These are phyloP conservation scores for Orchestes rusci DNA, from an alignment of 2,888 invertebrate genomes.

Conservation along the genomic window DNA sequence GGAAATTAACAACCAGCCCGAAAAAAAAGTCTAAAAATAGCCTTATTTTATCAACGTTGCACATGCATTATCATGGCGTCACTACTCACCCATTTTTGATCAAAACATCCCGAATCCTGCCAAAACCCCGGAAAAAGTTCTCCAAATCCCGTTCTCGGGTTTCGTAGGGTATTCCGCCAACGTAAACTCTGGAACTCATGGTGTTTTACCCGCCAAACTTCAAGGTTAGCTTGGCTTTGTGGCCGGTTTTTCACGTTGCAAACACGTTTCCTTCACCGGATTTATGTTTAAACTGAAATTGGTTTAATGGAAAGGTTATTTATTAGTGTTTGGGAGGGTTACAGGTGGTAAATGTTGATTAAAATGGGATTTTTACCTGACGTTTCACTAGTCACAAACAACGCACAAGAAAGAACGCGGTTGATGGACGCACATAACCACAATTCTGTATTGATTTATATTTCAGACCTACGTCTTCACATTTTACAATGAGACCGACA, in stretches of 20 bases:
- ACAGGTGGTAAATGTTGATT: too few relatives aligned
- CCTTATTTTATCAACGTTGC: slow-evolving; percentile 1
- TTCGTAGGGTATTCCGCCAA: slow-evolving; percentile 62
- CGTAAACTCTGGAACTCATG: slow-evolving; percentile 56
- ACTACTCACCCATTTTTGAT: slow-evolving; percentile 56
- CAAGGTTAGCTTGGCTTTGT: slow-evolving; percentile 17
- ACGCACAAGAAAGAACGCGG: too few relatives aligned
- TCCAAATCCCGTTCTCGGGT: slow-evolving; percentile 65
- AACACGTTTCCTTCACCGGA: slow-evolving; percentile 1
- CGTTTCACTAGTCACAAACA: background rate
- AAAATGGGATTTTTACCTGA: background rate
- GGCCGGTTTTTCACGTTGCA: too few relatives aligned
- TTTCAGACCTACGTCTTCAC: too few relatives aligned
- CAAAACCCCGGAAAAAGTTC: slow-evolving; percentile 66
- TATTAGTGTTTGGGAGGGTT: too few relatives aligned
- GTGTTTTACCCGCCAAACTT: slow-evolving; percentile 17
- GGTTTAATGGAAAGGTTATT: too few relatives aligned
- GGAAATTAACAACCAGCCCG: background rate
- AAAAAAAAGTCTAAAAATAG: background rate
- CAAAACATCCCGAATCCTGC: slow-evolving; percentile 60
- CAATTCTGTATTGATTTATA: too few relatives aligned
- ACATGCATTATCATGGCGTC: slow-evolving; percentile 1
- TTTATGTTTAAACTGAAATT: slow-evolving; percentile 4
- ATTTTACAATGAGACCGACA: too few relatives aligned
- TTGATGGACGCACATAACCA: too few relatives aligned